Base-by-base conservation (phyloP, 2,797 vertebrate species). In the Scarus forsteni region DNA sequence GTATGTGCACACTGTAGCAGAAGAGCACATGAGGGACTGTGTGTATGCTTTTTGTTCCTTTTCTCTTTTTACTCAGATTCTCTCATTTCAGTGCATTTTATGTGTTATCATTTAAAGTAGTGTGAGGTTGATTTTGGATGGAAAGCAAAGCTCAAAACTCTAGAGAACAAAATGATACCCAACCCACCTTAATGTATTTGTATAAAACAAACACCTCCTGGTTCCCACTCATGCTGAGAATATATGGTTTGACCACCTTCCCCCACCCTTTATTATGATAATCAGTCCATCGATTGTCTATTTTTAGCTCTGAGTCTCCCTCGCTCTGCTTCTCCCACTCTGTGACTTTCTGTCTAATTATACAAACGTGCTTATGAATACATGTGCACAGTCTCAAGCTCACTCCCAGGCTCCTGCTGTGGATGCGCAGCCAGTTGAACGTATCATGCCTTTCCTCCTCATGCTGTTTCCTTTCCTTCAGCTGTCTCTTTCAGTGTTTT, bases 191-290 rank as follows among this genome's bases (percentile, higher is more conserved):
- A 6, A 44, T 13, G 43, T 44, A 13, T 13, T 44, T 44, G 1
- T 40, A 43, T 61, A 15, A 69, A 69, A 70, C 53, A 49, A 53
- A 27, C 45, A 27, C 70, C 39, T 60, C 52, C 36, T 27, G 6
- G 5, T 73, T 81, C 73, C 63, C 65, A 77, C 73, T 73, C 58
- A 57, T 58, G 35, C 66, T 54, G 51, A 70, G 70, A 65, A 46
- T 3, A 12, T 73, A 73, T 77, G 54, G 82, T 84, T 75, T 79
- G 67, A 74, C 85, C 81, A 50, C 75, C 67, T 63, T 39, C 77
- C 73, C 75, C 77, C 77, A 57, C 40, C 72, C 76, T 85, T 83
- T 90, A 79, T 88, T 89, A 90, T 90, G 86, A 85, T 91, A 89
- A 92, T 92, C 77, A 85, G 62, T 76, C 54, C 66, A 80, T 88